Evolutionary conservation across 2,113 vertebrate species (phyloP).

Genomic region (Mobula hypostoma): DNA sequence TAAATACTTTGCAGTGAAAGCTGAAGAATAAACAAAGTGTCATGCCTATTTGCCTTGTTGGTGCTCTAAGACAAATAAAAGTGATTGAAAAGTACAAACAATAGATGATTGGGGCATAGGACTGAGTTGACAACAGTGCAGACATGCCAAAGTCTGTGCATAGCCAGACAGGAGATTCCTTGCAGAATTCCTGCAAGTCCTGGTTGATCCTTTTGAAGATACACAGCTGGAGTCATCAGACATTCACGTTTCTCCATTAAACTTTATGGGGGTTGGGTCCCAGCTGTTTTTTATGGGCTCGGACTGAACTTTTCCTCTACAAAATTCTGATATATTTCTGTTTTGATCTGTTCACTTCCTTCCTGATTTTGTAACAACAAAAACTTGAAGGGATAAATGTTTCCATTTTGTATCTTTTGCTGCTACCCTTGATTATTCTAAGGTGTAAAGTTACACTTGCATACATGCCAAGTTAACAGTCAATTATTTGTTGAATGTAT

Average conservation of each 20-base stretch:
- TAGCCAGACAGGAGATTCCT: constrained; percentile 34
- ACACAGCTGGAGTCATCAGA: constrained; percentile 77
- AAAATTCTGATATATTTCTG: constrained; percentile 34
- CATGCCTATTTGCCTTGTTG: constrained; percentile 73
- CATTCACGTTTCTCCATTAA: constrained; percentile 75
- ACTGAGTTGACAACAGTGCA: background rate
- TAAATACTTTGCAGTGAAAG: constrained; percentile 71
- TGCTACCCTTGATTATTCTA: background rate
- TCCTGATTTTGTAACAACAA: constrained; percentile 26
- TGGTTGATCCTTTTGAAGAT: constrained; percentile 56
- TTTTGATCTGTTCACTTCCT: constrained; percentile 29
- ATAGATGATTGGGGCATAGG: constrained; percentile 44
- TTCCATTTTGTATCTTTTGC: constrained; percentile 39
- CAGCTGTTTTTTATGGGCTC: constrained; percentile 68
- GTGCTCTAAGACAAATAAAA: constrained; percentile 86
- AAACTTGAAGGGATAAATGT: constrained; percentile 29
- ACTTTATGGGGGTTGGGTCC: constrained; percentile 65
- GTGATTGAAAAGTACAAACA: constrained; percentile 57
- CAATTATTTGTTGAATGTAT: background rate
- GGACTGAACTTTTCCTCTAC: constrained; percentile 47
- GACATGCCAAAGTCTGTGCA: constrained; percentile 27
- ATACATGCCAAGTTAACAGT: background rate
- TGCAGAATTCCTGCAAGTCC: constrained; percentile 50
- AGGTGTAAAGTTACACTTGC: background rate
- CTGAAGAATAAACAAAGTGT: constrained; percentile 75